A percentile compares a stretch with the other conserved stretches of the same genome.
Conservation (phyloP, 2,113 vertebrate genomes). For the Dryoscopus gambensis region DNA sequence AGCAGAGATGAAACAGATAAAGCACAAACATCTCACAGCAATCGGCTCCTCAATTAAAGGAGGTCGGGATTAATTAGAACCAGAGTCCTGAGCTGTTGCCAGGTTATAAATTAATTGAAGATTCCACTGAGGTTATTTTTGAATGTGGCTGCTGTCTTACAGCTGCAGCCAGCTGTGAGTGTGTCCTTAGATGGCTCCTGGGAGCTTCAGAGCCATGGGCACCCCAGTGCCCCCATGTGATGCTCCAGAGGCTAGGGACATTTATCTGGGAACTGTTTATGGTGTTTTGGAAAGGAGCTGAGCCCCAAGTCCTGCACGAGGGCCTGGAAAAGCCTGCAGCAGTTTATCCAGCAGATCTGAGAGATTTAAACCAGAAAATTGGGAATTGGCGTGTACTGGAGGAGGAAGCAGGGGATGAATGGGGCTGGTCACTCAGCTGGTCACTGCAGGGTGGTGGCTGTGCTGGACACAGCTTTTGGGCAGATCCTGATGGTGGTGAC, state of each 20-base stretch:
- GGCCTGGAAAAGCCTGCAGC: fast-evolving
- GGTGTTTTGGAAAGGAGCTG: not conserved
- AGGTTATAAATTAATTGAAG: not conserved
- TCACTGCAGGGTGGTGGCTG: not conserved
- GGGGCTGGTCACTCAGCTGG: not conserved
- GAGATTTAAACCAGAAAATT: not conserved
- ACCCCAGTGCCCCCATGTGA: fast-evolving
- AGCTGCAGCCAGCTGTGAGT: slow-evolving; percentile 24
- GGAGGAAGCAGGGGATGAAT: not conserved
- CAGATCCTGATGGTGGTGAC: not conserved
- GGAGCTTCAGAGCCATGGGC: not conserved
- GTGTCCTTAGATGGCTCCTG: not conserved
- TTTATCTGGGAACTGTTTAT: not conserved
- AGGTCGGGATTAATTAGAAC: not conserved
- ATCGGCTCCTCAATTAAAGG: not conserved
- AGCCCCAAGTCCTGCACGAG: not conserved
- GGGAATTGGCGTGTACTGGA: fast-evolving
- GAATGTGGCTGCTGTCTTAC: not conserved
- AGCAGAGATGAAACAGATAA: not conserved
- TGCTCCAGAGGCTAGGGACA: fast-evolving
- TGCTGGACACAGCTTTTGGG: not conserved
- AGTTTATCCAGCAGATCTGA: not conserved
- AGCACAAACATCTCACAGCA: not conserved
- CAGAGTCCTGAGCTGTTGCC: not conserved
- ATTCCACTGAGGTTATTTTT: not conserved